These are phyloP conservation scores for Seriola rivoliana DNA, from an alignment of 2,113 vertebrate genomes.

Conservation along the genomic window DNA sequence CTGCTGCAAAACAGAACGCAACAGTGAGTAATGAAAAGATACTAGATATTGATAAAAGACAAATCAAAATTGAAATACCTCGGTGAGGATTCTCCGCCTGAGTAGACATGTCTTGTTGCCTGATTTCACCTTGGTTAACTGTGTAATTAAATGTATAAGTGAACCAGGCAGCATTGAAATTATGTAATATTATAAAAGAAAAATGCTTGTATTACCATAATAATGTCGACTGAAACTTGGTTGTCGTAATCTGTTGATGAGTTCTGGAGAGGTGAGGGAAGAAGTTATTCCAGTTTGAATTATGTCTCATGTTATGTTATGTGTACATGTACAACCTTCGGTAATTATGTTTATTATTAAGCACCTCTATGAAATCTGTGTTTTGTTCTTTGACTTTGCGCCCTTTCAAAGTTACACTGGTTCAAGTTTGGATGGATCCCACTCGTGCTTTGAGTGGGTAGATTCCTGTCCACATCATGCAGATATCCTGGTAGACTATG, in stretches of 20 bases:
- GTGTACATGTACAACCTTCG: background rate
- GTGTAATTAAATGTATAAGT: constrained; percentile 22
- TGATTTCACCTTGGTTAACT: constrained; percentile 69
- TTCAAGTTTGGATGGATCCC: constrained; percentile 35
- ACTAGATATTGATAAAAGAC: background rate
- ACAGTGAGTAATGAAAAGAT: background rate
- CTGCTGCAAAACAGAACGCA: constrained; percentile 16
- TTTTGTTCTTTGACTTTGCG: constrained; percentile 32
- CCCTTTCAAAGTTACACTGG: constrained; percentile 24
- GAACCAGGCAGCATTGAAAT: background rate
- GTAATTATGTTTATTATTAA: background rate
- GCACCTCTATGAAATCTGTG: constrained; percentile 61
- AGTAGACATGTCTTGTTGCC: constrained; percentile 24
- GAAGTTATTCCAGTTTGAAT: background rate
- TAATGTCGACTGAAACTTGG: constrained; percentile 51
- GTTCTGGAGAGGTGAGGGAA: constrained; percentile 52
- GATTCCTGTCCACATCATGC: background rate
- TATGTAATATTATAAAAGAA: background rate
- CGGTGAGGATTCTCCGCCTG: background rate
- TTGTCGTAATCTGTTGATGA: constrained; percentile 63
- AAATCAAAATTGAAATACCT: constrained; percentile 45
- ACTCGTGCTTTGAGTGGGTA: background rate
- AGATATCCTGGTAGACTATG: background rate
- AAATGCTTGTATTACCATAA: constrained; percentile 72
- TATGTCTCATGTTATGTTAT: background rate